phyloP scores from a whole-genome alignment of 2,888 invertebrate genomes.

The Epinotia bilunana region DNA sequence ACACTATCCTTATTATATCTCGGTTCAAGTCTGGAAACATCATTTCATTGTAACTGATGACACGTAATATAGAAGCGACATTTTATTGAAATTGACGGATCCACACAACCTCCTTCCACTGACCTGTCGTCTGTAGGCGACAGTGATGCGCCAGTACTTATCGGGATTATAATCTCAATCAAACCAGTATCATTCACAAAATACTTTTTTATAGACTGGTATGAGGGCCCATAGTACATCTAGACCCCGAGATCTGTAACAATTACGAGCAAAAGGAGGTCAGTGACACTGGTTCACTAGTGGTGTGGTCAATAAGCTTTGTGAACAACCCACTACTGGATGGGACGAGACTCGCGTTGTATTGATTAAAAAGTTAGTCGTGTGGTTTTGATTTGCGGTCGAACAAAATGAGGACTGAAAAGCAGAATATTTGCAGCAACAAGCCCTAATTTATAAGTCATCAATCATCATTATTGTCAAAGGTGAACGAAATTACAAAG shows the following conservation, averaged over 20 bases:
- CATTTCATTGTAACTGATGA: neutral
- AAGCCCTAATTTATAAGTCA: neutral
- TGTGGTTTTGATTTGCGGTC: constrained; percentile 27
- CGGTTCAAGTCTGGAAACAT: no score
- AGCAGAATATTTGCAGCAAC: neutral
- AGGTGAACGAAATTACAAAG: neutral
- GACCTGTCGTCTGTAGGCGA: constrained; percentile 7
- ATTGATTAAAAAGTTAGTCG: constrained; percentile 25
- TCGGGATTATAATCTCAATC: constrained; percentile 18
- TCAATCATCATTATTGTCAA: neutral
- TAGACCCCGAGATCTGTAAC: neutral
- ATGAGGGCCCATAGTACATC: neutral
- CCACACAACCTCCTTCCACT: neutral
- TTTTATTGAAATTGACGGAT: no score
- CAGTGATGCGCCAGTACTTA: constrained; percentile 8
- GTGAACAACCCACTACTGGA: neutral
- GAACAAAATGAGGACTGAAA: constrained; percentile 10
- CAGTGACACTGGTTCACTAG: neutral
- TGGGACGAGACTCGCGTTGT: neutral
- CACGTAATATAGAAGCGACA: no score
- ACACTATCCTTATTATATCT: neutral
- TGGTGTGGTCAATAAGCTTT: neutral
- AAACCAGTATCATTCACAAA: neutral
- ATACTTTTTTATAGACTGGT: neutral
- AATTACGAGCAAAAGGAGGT: neutral